Conservation (phyloP, 2,797 vertebrate genomes). For the Protosalanx chinensis region DNA sequence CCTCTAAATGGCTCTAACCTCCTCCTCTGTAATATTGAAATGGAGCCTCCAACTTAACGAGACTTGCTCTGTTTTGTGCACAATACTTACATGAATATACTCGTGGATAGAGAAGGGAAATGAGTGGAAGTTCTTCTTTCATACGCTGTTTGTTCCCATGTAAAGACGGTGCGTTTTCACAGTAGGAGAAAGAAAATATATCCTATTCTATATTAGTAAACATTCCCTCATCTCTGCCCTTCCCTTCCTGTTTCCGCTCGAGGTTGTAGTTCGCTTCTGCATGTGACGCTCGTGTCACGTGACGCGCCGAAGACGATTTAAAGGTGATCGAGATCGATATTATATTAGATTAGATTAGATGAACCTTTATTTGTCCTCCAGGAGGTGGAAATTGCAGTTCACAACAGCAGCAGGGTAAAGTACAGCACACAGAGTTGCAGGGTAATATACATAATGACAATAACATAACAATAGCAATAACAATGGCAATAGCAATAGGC, state of each 20-base stretch:
- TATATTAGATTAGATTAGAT: too few relatives aligned
- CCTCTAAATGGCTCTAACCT: too few relatives aligned
- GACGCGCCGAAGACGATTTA: background rate
- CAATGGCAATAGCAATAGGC: too few relatives aligned
- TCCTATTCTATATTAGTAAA: background rate
- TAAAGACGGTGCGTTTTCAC: slow-evolving; percentile 3
- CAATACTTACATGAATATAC: background rate
- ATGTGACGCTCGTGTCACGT: slow-evolving; percentile 18
- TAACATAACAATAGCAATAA: too few relatives aligned
- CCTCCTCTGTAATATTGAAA: too few relatives aligned
- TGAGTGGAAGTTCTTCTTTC: background rate
- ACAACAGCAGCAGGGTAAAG: too few relatives aligned
- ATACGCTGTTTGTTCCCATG: slow-evolving; percentile 10
- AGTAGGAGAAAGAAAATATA: background rate
- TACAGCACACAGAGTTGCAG: too few relatives aligned
- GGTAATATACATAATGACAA: too few relatives aligned
- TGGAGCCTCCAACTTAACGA: background rate
- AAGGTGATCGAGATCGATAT: too few relatives aligned
- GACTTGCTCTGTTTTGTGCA: background rate
- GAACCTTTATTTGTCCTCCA: too few relatives aligned
- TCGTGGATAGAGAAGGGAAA: background rate
- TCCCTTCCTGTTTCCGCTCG: slow-evolving; percentile 23
- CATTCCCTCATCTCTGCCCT: slow-evolving; percentile 5
- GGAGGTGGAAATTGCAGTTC: too few relatives aligned
- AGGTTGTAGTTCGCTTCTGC: slow-evolving; percentile 12